phyloP scores from a whole-genome alignment of 2,888 invertebrate species.

The Pseudanteris insignis region DNA sequence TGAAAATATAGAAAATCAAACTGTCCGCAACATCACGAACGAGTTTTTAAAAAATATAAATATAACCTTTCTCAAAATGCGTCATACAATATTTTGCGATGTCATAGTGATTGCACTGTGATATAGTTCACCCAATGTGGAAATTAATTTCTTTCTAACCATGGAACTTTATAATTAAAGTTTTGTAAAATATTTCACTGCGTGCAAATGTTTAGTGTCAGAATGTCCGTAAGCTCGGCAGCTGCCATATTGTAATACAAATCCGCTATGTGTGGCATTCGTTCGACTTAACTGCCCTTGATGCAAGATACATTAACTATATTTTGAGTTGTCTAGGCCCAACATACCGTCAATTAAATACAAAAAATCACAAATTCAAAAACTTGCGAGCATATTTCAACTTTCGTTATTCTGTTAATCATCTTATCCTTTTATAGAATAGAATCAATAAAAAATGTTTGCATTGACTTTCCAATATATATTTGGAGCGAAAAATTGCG shows the following conservation, averaged over 20 bases:
- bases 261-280: slow-evolving; percentile 23
- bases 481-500: slow-evolving; percentile 17
- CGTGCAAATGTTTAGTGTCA: slow-evolving; percentile 2
- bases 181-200: not conserved
- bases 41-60: slow-evolving; percentile 19
- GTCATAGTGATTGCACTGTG: no score
- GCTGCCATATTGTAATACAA: slow-evolving; percentile 43
- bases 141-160: no score
- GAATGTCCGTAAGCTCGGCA: slow-evolving; percentile 11
- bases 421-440: no score
- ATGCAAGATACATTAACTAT: slow-evolving; percentile 13
- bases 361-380: no score
- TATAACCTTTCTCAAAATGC: slow-evolving; percentile 27
- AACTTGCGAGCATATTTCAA: no score
- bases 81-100: no score
- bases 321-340: no score
- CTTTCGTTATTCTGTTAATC: no score
- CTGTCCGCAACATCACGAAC: not conserved
- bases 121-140: no score
- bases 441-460: slow-evolving; percentile 6
- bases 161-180: no score
- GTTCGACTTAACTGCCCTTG: slow-evolving; percentile 24
- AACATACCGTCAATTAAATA: no score
- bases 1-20: not conserved
- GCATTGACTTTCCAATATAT: slow-evolving; percentile 2